These are phyloP conservation scores for Elaphurus davidianus DNA, from an alignment of 2,113 vertebrate genomes.

Conservation along the genomic window DNA sequence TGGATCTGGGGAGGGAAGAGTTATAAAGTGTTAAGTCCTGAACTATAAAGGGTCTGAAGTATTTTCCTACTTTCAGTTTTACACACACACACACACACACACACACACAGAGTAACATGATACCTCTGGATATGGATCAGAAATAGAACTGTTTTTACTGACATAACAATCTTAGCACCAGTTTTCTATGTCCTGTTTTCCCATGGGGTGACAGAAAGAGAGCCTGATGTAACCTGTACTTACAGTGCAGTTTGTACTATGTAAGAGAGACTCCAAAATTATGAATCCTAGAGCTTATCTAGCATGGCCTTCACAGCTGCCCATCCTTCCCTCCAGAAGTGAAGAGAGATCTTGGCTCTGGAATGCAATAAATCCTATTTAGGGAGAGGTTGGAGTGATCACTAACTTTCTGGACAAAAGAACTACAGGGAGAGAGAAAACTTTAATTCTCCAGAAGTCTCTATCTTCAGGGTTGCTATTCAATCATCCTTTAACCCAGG, in stretches of 20 bases:
- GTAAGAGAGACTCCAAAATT: slow-evolving; percentile 6
- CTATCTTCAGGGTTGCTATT: not conserved
- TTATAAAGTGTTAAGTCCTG: not conserved
- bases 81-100: not conserved
- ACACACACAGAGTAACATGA: not conserved
- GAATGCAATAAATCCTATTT: not conserved
- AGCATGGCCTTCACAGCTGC: not conserved
- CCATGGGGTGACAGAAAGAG: not conserved
- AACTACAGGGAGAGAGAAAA: not conserved
- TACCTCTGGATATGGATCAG: not conserved
- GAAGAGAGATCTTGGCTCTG: not conserved
- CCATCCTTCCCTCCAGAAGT: not conserved
- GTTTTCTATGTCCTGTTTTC: not conserved
- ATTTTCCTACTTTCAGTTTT: not conserved
- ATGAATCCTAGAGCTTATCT: not conserved
- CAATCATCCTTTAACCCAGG: not conserved
- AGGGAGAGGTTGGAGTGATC: not conserved
- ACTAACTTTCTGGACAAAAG: not conserved
- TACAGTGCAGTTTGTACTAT: not conserved
- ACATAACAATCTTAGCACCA: not conserved
- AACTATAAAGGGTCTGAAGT: not conserved
- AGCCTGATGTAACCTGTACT: not conserved
- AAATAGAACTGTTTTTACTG: not conserved
- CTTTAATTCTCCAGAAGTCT: not conserved
- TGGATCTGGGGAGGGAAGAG: not conserved